Evolutionary conservation across 2,797 vertebrate species (phyloP), one percentile per base, ranked within the genome.

Genomic region (Zonotrichia albicollis): DNA sequence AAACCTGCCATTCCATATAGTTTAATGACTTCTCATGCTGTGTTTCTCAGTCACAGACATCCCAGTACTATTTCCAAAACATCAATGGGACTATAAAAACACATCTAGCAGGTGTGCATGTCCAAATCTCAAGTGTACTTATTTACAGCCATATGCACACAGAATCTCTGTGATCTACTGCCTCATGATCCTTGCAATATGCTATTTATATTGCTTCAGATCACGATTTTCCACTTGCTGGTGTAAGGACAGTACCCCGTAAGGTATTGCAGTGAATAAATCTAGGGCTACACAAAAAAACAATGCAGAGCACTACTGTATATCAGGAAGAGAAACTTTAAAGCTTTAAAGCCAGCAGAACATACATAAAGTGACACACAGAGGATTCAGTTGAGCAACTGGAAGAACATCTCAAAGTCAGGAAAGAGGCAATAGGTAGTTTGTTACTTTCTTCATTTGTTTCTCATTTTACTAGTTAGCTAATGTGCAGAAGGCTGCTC

Each of bases 191-290:
- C 61, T 62, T 72, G 40, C 66, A 95, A 34, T 85, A 20, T 36
- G 43, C 77, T 83, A 83, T 60, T 92, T 93, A 54, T 65, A 75
- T 38, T 72, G 82, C 62, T 92, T 78, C 79, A 91, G 48, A 95
- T 78, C 17, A 78, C 3, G 7, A 66, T 89, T 86, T 94, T 72
- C 68, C 9, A 29, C 68, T 90, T 84, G 68, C 42, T 61, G 50
- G 54, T 71, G 34, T 68, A 82, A 38, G 54, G 72, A 71, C 58
- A 83, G 45, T 43, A 61, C 10, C 40, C 45, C 0, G 0, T 58
- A 40, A 81, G 13, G 58, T 57, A 78, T 7, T 53, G 78, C 6
- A 84, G 72, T 8, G 14, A 82, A 77, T 83, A 90, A 90, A 89
- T 92, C 64, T n/a, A 65, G 45, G 46, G 36, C 26, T 65, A 22